phyloP scores from a whole-genome alignment of 2,888 invertebrate genomes.

The Sthenelais limicola region DNA sequence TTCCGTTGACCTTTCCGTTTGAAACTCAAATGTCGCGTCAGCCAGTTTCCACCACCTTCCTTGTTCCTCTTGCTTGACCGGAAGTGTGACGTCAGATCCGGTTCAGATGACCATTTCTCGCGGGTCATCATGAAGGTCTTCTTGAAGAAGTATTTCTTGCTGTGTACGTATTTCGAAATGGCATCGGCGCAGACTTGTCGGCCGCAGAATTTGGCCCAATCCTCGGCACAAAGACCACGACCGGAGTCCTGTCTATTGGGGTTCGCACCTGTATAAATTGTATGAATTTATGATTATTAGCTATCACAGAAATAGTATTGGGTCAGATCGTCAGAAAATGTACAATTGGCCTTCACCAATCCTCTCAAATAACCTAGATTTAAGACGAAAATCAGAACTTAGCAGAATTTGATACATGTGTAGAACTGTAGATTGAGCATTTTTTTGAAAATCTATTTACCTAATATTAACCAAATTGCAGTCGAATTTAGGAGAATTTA shows the following conservation, averaged over 20 bases:
- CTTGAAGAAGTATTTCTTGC: constrained; percentile 63
- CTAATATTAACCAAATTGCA: too few species aligned
- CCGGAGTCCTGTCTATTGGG: constrained; percentile 80
- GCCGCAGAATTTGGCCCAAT: constrained; percentile 84
- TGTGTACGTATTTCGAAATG: constrained; percentile 77
- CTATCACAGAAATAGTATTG: too few species aligned
- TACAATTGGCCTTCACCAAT: too few species aligned
- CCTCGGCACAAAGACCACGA: constrained; percentile 80
- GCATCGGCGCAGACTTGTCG: constrained; percentile 81
- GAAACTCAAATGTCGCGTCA: constrained; percentile 52
- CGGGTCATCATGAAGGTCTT: constrained; percentile 56
- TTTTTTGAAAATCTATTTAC: too few species aligned
- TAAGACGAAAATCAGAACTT: too few species aligned
- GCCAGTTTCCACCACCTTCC: constrained; percentile 49
- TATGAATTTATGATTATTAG: too few species aligned
- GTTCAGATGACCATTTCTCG: constrained; percentile 77
- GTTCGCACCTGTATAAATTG: constrained; percentile 79
- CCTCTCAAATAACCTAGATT: too few species aligned
- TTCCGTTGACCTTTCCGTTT: constrained; percentile 46
- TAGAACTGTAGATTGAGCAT: too few species aligned
- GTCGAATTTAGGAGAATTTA: too few species aligned
- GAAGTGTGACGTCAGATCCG: constrained; percentile 62
- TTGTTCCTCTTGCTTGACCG: constrained; percentile 5
- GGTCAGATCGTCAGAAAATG: too few species aligned
- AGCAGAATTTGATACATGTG: too few species aligned